Conservation (phyloP, 2,113 vertebrate genomes). For the Cheilinus undulatus region DNA sequence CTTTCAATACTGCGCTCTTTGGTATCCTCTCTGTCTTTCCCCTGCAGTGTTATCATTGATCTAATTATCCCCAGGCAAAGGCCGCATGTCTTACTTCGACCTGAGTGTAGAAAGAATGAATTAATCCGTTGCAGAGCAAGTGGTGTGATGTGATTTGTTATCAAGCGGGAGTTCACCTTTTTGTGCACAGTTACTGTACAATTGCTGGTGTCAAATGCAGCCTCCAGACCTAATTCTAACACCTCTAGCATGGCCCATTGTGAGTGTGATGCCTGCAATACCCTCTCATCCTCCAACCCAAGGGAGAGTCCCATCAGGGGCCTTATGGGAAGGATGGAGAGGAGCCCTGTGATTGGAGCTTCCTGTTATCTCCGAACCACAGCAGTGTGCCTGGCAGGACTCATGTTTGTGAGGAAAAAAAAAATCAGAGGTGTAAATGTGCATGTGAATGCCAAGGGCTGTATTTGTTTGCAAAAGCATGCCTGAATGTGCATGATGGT, state of each 20-base stretch:
- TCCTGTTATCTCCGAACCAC: conserved; percentile 67
- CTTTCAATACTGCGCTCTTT: conserved; percentile 26
- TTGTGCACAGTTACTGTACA: conserved; percentile 21
- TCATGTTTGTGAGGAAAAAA: conserved; percentile 34
- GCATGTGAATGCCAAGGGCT: conserved; percentile 41
- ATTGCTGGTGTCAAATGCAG: conserved; percentile 43
- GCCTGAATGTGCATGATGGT: not conserved
- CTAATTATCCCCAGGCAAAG: conserved; percentile 40
- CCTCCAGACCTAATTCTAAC: conserved; percentile 38
- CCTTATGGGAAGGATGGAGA: conserved; percentile 49
- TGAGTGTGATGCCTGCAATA: conserved; percentile 54
- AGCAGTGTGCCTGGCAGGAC: conserved; percentile 60
- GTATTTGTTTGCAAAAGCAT: conserved; percentile 37
- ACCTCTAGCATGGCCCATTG: conserved; percentile 40
- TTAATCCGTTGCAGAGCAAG: conserved; percentile 9
- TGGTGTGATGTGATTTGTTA: conserved; percentile 36
- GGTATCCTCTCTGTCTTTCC: conserved; percentile 36
- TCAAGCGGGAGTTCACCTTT: not conserved
- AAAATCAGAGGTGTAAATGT: not conserved
- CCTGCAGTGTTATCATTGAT: conserved; percentile 27
- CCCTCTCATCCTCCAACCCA: conserved; percentile 53
- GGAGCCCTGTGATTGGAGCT: conserved; percentile 57
- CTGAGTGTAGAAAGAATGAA: conserved; percentile 36
- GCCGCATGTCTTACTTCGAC: conserved; percentile 38
- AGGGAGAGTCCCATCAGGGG: conserved; percentile 34